Evolutionary conservation across 2,113 vertebrate species (phyloP), one percentile per base, ranked within the genome.

Genomic region (Meriones unguiculatus): DNA sequence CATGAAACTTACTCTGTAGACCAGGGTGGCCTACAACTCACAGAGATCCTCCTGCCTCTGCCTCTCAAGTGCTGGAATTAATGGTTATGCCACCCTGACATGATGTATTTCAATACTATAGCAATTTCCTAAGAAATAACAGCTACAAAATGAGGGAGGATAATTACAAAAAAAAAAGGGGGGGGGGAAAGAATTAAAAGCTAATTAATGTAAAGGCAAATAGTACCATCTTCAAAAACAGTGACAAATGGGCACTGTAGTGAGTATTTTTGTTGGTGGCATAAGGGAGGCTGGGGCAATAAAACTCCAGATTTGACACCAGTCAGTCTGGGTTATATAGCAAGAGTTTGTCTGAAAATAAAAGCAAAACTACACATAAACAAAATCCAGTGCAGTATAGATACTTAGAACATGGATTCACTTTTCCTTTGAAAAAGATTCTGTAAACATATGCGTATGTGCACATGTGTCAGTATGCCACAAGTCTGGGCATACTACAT

Each of bases 71-170:
- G 13, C 57, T 57, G 13, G 15, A 15, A 57, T 57, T 57, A 57
- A 57, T 57, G 57, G 57, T 15, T 57, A 2, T 57, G 12, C 57
- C 15, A 57, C 57, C 57, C 57, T 4, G 67, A 94, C 92, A 93
- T 77, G 38, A 46, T 90, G 89, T 38, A 73, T 84, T 62, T 15
- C n/a, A 97, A 84, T 90, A 92, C 92, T 75, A 28, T n/a, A 95
- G 89, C 78, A 97, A 97, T 87, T 95, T 95, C 73, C 87, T 97
- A 90, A 95, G 88, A 96, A 97, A 95, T 97, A 92, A 97, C 70
- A 97, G 92, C 93, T 95, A 95, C 24, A 72, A 94, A 96, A 97
- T 92, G 84, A 95, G 20, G 96, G 84, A 86, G 62, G 90, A 97
- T 89, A 96, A n/a, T 81, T 81, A 84, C 72, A 97, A 32, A 93